Conservation (phyloP, 2,113 vertebrate species). For the Oriolus oriolus region DNA sequence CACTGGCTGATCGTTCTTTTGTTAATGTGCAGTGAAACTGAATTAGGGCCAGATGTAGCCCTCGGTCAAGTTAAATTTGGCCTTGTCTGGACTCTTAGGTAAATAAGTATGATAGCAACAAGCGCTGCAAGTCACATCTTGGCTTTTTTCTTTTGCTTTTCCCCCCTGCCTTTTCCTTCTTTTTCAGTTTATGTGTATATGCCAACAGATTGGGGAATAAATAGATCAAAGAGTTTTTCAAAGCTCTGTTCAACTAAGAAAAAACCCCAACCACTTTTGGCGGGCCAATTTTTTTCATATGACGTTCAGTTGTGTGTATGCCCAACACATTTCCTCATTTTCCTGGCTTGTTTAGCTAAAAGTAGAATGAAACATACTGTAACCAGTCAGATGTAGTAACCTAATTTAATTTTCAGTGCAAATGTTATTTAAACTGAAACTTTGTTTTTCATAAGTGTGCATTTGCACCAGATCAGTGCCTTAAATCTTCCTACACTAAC, state of each 20-base stretch:
- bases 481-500: background rate
- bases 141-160: background rate
- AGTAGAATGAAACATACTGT: background rate
- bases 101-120: background rate
- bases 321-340: background rate
- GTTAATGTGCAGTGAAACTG: background rate
- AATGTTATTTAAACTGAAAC: background rate
- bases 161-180: fast-evolving
- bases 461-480: background rate
- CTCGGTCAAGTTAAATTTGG: background rate
- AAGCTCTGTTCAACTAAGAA: background rate
- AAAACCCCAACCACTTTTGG: background rate
- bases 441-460: background rate
- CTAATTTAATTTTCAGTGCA: background rate
- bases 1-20: background rate
- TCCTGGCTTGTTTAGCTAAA: background rate
- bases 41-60: background rate
- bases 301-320: background rate
- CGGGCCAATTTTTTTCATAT: background rate
- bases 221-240: background rate
- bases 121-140: background rate
- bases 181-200: background rate
- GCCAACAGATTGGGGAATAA: background rate
- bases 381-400: background rate
- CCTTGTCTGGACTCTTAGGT: background rate